Conservation (phyloP, 2,888 invertebrate species). For the Stenchaetothrips biformis region DNA sequence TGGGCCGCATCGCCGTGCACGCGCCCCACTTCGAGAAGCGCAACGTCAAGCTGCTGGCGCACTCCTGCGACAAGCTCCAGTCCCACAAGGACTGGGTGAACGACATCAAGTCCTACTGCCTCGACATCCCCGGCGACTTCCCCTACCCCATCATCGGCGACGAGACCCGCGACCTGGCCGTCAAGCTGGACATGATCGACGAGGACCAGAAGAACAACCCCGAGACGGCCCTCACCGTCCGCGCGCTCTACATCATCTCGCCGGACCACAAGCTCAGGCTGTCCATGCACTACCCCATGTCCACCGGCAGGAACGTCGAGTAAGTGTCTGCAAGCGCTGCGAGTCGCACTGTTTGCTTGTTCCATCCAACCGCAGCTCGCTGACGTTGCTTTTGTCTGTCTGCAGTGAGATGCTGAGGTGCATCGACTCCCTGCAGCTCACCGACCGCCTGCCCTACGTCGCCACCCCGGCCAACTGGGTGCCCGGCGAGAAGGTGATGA, state of each 20-base stretch:
- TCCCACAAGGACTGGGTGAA: slow-evolving; percentile 70
- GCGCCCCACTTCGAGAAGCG: slow-evolving; percentile 61
- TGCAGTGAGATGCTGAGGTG: slow-evolving; percentile 73
- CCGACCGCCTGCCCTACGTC: slow-evolving; percentile 59
- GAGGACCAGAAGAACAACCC: slow-evolving; percentile 59
- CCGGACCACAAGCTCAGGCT: slow-evolving; percentile 71
- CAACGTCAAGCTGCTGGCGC: slow-evolving; percentile 67
- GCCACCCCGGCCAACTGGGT: slow-evolving; percentile 84
- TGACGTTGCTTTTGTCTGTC: neutral
- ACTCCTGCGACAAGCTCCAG: slow-evolving; percentile 68
- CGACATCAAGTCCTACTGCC: slow-evolving; percentile 63
- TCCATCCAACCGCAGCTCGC: neutral
- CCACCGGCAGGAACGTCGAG: slow-evolving; percentile 79
- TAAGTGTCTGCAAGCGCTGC: slow-evolving; percentile 47
- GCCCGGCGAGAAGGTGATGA: slow-evolving; percentile 49
- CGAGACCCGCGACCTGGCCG: slow-evolving; percentile 63
- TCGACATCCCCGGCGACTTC: slow-evolving; percentile 62
- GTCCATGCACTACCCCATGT: slow-evolving; percentile 75
- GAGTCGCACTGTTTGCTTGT: neutral
- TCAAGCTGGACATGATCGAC: slow-evolving; percentile 70
- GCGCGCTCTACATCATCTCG: slow-evolving; percentile 73
- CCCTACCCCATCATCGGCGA: slow-evolving; percentile 79
- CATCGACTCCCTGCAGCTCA: slow-evolving; percentile 74
- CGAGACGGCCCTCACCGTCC: slow-evolving; percentile 61
- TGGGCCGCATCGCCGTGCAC: slow-evolving; percentile 66